Base-by-base conservation (phyloP, 37 sponge, comb jelly and placozoan genomes). In the Cliona cf. orientalis region DNA sequence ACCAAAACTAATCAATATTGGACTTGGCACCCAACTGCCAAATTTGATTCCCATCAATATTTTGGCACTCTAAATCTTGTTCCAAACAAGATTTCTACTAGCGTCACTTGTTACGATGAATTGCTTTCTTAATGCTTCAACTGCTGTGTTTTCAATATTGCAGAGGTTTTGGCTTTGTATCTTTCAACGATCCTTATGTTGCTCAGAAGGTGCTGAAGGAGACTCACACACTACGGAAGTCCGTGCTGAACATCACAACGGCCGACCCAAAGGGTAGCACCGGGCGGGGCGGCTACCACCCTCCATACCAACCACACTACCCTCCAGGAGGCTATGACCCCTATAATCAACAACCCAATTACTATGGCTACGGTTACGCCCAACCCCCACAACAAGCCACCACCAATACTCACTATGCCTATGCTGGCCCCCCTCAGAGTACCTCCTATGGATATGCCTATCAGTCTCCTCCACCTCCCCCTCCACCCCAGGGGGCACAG, bases 141-240 rank as follows among this genome's bases (percentile, higher is more conserved):
- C 22, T 6, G 41, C 36, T 5, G 7, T 26, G 9, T 44, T 45
- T 42, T 28, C n/a, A 4, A 7, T 46, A 21, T 17, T 43, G 6
- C 62, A 65, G 92, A 7, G 95, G 91, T 5, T 95, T 95, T 78
- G 95, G 88, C 44, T 95, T 95, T 72, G 78, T 95, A 21, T 88
- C 95, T 23, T 95, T 74, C 58, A 64, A 58, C 32, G 87, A 90
- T 39, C 87, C 88, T 21, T 61, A 28, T 23, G 81, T 75, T 28
- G 79, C 77, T 1, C 76, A 84, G 58, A 80, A 75, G 46, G 86
- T 94, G 0, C 44, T 84, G 42, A 55, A 41, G 28, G 66, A 45
- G 71, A 66, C 60, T 12, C 91, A 94, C 80, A 63, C 69, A 2
- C 49, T 92, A 5, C 78, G 85, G 17, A 78, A 82, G 43, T 79